A percentile compares a stretch with the other conserved stretches of the same genome.
These are phyloP conservation scores for Drosophila yooni DNA, from an alignment of 2,888 invertebrate species.

Conservation along the genomic window DNA sequence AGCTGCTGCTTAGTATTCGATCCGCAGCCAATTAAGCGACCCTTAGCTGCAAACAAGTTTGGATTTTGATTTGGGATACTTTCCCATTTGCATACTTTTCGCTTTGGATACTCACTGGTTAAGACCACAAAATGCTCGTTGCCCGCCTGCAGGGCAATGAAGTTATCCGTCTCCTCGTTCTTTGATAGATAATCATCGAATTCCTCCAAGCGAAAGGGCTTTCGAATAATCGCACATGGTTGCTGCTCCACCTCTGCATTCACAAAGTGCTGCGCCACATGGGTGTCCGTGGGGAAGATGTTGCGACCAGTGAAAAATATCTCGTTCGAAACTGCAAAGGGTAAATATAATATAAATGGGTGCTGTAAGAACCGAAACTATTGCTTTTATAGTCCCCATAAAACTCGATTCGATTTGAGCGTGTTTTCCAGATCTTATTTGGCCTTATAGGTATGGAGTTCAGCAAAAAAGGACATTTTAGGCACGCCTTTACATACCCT, in stretches of 20 bases:
- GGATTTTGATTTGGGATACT: neutral
- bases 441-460: neutral
- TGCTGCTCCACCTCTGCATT: conserved; percentile 71
- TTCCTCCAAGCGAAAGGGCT: conserved; percentile 83
- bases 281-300: conserved; percentile 78
- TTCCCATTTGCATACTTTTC: no score
- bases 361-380: neutral
- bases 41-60: conserved; percentile 67
- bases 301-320: conserved; percentile 84
- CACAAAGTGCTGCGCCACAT: conserved; percentile 79
- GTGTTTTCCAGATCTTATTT: neutral
- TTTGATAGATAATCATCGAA: conserved; percentile 81
- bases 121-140: conserved; percentile 84
- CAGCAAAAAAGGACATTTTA: neutral
- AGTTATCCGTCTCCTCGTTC: conserved; percentile 83
- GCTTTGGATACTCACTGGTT: conserved; percentile 79
- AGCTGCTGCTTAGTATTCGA: conserved; percentile 81
- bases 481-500: neutral
- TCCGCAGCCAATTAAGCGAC: conserved; percentile 84
- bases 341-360: neutral
- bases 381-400: neutral
- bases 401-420: conserved; percentile 1
- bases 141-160: conserved; percentile 82
- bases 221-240: conserved; percentile 77
- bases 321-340: conserved; percentile 82